Base-by-base conservation (phyloP, 2,797 vertebrate species). In the Chromobotia macracanthus region DNA sequence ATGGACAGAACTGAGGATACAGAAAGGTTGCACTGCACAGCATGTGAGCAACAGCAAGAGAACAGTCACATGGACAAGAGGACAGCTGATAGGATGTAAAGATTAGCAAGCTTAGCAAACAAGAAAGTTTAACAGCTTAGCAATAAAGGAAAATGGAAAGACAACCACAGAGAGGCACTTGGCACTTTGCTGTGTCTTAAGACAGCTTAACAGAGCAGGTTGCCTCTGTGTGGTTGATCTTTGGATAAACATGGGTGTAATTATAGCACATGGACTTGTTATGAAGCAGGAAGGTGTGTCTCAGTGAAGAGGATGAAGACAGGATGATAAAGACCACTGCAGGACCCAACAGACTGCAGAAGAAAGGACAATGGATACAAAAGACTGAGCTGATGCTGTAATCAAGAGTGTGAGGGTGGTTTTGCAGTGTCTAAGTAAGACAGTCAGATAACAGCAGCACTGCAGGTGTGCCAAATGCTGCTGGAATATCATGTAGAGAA, bases 221-320 rank as follows among this genome's bases (percentile, higher is more conserved):
- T 53, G 51, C 73, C n/a, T 41, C 16, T 0, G 31, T n/a, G 12
- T 28, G 31, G 68, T n/a, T 67, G 61, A 75, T 80, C 44, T 55
- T 12, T 84, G 68, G 61, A 35, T 68, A 84, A 82, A 85, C 72
- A 71, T 13, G 31, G 11, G 41, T 60, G 18, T 82, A 70, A 83
- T 81, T 79, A 68, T 63, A 73, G 71, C 61, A 5, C 38, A 18
- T 31, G 16, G 18, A 15, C 41, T 72, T 66, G 53, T 71, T 68
- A 50, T 65, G 7, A 64, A 50, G 31, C 11, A n/a, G 12, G 41
- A 25, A 46, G 50, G 44, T 72, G 60, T 76, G 65, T 68, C 21
- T 72, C 51, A 48, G 21, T 69, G 10, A 38, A 11, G 13, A 25
- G 18, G 25, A 70, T 25, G n/a, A 35, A 74, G 82, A 63, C 53